These are phyloP conservation scores for Falco peregrinus DNA, from an alignment of 2,797 vertebrate species.

Conservation along the genomic window DNA sequence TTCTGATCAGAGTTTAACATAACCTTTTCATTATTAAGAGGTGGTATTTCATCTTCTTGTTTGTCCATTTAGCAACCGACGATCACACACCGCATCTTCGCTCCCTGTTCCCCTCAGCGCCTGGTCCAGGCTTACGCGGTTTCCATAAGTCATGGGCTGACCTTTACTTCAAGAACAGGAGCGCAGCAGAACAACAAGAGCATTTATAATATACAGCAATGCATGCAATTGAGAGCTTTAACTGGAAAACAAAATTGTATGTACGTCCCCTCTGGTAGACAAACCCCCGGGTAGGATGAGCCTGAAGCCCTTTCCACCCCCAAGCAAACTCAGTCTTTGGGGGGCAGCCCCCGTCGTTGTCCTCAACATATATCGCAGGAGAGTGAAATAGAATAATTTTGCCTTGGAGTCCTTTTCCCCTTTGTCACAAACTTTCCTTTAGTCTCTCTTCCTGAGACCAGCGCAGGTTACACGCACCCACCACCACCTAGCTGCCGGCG, in stretches of 20 bases:
- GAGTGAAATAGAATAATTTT: not conserved
- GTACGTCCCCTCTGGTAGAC: not conserved
- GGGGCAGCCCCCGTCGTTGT: not conserved
- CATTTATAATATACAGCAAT: not conserved
- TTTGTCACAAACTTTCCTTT: not conserved
- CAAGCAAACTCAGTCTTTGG: not conserved
- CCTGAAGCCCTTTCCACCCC: not conserved
- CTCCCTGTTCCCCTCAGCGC: not conserved
- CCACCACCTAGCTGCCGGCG: not conserved
- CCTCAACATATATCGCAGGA: not conserved
- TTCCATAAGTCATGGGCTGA: conserved; percentile 26
- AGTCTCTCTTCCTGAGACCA: not conserved
- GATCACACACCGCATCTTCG: not conserved
- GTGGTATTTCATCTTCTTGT: conserved; percentile 3
- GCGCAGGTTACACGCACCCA: rapidly evolving
- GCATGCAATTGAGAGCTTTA: not conserved
- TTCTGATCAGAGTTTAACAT: conserved; percentile 4
- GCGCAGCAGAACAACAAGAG: not conserved
- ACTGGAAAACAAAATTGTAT: not conserved
- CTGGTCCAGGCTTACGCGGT: not conserved
- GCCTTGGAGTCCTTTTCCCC: not conserved
- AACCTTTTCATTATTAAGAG: conserved; percentile 49
- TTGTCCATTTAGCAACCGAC: not conserved
- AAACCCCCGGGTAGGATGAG: not conserved
- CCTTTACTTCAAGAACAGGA: conserved; percentile 31